A percentile compares a stretch with the other conserved stretches of the same genome.
Conservation (phyloP, 30 jellyfish, hydroid and myxozoan genomes). For the Hydra vulgaris region DNA sequence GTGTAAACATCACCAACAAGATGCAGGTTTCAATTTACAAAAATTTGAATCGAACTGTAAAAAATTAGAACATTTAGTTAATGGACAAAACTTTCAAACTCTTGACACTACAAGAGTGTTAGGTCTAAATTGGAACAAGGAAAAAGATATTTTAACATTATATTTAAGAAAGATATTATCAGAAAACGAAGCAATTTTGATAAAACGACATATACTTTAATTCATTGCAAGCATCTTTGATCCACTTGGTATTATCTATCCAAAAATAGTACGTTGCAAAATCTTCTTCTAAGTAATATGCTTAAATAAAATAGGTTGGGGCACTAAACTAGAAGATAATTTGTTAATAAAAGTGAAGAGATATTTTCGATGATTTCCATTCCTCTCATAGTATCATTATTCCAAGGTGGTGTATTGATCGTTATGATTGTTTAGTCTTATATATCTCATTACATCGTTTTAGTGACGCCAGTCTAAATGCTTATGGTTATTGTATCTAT, state of each 20-base stretch:
- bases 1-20: constrained; percentile 5
- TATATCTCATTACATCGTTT: background rate
- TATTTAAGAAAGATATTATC: background rate
- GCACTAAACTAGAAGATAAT: background rate
- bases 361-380: background rate
- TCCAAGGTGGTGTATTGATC: background rate
- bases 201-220: background rate
- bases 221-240: background rate
- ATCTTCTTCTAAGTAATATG: background rate
- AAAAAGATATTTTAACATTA: background rate
- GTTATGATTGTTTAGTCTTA: background rate
- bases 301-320: background rate
- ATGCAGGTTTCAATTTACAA: constrained; percentile 24
- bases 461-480: background rate
- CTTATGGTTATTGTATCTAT: background rate
- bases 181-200: background rate
- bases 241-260: constrained; percentile 1
- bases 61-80: background rate
- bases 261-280: background rate
- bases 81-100: background rate
- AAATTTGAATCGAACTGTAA: constrained; percentile 21
- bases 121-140: constrained; percentile 14
- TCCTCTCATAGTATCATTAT: background rate
- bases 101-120: background rate
- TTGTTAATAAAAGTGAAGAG: background rate